Conservation (phyloP, 2,113 vertebrate genomes). For the Xyliphius kryptos region DNA sequence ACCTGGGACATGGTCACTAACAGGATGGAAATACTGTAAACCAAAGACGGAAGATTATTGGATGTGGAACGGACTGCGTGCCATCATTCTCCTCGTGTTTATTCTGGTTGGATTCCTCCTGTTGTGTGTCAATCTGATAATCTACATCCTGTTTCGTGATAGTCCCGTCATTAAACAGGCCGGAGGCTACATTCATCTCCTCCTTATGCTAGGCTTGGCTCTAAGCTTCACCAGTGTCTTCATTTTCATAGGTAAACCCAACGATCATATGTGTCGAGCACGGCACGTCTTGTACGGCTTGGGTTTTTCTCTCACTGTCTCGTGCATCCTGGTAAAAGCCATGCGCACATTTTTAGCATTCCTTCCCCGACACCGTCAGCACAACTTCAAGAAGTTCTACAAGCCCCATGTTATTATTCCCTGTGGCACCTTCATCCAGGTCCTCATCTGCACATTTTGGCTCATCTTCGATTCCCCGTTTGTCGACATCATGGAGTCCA, state of each 20-base stretch:
- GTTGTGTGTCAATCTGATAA: slow-evolving; percentile 34
- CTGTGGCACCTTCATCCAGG: slow-evolving; percentile 42
- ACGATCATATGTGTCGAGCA: slow-evolving; percentile 38
- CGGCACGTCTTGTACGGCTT: slow-evolving; percentile 53
- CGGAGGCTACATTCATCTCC: slow-evolving; percentile 45
- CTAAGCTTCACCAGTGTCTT: slow-evolving; percentile 46
- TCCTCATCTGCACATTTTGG: slow-evolving; percentile 51
- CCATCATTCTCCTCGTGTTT: slow-evolving; percentile 40
- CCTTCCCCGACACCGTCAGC: slow-evolving; percentile 31
- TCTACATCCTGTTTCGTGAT: slow-evolving; percentile 38
- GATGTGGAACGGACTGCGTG: slow-evolving; percentile 40
- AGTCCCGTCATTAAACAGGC: slow-evolving; percentile 53
- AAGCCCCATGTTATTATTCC: slow-evolving; percentile 46
- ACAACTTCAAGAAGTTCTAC: slow-evolving; percentile 36
- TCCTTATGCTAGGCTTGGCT: slow-evolving; percentile 47
- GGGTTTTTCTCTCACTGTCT: slow-evolving; percentile 54
- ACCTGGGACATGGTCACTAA: slow-evolving; percentile 48
- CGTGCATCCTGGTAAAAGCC: slow-evolving; percentile 57
- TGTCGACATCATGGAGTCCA: slow-evolving; percentile 2
- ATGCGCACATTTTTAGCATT: slow-evolving; percentile 51
- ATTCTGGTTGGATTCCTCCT: slow-evolving; percentile 38
- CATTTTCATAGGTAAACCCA: slow-evolving; percentile 53
- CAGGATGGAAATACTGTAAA: slow-evolving; percentile 42
- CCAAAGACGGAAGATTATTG: slow-evolving; percentile 43
- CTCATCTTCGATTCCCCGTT: slow-evolving; percentile 43